Evolutionary conservation across 1,140 invertebrate genomes (phyloP).

Genomic region (Manduca sexta): DNA sequence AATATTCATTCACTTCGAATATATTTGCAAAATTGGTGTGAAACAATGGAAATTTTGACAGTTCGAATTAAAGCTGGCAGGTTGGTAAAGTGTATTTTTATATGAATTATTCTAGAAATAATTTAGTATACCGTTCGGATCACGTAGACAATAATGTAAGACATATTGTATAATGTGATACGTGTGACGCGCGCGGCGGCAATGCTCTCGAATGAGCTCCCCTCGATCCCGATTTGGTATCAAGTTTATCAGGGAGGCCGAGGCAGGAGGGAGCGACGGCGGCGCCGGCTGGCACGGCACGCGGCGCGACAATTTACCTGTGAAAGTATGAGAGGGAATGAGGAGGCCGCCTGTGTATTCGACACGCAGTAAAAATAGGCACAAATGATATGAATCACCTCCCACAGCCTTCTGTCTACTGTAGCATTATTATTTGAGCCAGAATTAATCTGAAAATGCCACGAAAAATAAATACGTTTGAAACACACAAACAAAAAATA

Average conservation of each 20-base stretch:
- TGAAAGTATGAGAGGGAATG: background rate
- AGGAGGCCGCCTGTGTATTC: too few species aligned
- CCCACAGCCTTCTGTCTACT: too few species aligned
- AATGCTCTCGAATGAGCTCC: conserved; percentile 23
- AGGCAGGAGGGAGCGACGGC: conserved; percentile 36
- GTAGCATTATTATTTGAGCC: too few species aligned
- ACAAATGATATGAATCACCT: too few species aligned
- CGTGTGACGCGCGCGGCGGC: conserved; percentile 11
- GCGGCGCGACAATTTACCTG: conserved; percentile 24
- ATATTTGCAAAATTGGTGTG: background rate
- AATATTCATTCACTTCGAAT: background rate
- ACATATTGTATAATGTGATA: background rate
- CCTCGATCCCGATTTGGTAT: conserved; percentile 34
- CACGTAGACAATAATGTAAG: background rate
- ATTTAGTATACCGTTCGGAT: conserved; percentile 3
- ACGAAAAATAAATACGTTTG: too few species aligned
- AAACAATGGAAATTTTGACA: conserved; percentile 50
- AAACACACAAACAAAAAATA: too few species aligned
- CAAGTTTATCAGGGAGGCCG: conserved; percentile 39
- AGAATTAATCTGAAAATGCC: too few species aligned
- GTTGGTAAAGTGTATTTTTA: conserved; percentile 35
- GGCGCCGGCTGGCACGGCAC: conserved; percentile 44
- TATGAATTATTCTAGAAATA: conserved; percentile 8
- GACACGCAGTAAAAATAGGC: too few species aligned
- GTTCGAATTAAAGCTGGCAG: conserved; percentile 58